Percentiles rank a stretch among this genome's conserved stretches.
These are phyloP conservation scores for Lasioglossum morio DNA, from an alignment of 2,888 invertebrate genomes.

Conservation along the genomic window DNA sequence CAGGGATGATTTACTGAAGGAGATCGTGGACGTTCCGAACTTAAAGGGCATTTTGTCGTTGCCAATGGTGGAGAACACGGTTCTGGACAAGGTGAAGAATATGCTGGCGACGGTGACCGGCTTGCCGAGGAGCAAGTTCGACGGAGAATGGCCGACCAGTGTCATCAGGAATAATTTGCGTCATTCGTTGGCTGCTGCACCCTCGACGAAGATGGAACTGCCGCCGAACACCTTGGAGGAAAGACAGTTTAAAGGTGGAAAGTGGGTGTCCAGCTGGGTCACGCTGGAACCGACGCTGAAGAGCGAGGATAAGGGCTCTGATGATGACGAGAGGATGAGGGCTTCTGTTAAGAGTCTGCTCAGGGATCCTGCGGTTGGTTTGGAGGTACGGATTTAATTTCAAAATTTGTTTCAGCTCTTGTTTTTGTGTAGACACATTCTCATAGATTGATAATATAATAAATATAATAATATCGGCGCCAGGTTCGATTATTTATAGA, in stretches of 20 bases:
- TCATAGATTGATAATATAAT: too few relatives aligned
- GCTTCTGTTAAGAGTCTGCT: slow-evolving; percentile 53
- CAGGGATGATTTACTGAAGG: slow-evolving; percentile 59
- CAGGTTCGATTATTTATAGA: too few relatives aligned
- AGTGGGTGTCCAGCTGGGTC: slow-evolving; percentile 52
- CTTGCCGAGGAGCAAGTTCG: slow-evolving; percentile 27
- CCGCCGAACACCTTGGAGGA: slow-evolving; percentile 57
- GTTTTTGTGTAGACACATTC: too few relatives aligned
- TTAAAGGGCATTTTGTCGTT: slow-evolving; percentile 70
- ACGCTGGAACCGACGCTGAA: slow-evolving; percentile 32
- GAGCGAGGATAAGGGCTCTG: not conserved
- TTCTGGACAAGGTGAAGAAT: slow-evolving; percentile 66
- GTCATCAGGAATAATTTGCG: slow-evolving; percentile 56
- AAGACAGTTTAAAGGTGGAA: slow-evolving; percentile 59
- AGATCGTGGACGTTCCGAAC: slow-evolving; percentile 67
- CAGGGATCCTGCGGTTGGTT: slow-evolving; percentile 59
- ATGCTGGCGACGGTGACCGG: slow-evolving; percentile 51
- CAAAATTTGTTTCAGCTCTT: not conserved
- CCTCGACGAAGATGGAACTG: slow-evolving; percentile 13
- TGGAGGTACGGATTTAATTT: not conserved
- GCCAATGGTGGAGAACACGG: slow-evolving; percentile 71
- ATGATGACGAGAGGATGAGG: slow-evolving; percentile 28
- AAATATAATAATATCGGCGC: too few relatives aligned
- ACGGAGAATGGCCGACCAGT: slow-evolving; percentile 41
- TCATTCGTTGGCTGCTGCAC: slow-evolving; percentile 33